Conservation (phyloP, 2,797 vertebrate species). For the Sebastes kiyomatsui region DNA sequence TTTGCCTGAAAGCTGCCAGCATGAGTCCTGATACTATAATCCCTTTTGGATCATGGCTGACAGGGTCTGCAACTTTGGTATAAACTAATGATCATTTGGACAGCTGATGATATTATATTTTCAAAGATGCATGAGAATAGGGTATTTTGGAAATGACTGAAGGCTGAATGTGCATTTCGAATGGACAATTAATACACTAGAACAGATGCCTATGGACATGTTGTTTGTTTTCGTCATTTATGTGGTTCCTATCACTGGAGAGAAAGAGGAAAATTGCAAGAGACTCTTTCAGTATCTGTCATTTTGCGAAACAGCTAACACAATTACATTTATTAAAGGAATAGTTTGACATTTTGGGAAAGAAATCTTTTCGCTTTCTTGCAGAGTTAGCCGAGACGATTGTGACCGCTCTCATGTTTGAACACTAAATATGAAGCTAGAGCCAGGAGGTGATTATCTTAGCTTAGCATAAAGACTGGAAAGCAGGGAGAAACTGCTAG, state of each 20-base stretch:
- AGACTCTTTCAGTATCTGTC: neutral
- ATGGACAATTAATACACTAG: neutral
- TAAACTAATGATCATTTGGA: neutral
- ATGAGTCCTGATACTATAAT: neutral
- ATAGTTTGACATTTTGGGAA: neutral
- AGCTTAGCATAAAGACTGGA: neutral
- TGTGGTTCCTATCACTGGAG: neutral
- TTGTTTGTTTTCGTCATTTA: neutral
- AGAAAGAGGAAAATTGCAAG: neutral
- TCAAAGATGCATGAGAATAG: neutral
- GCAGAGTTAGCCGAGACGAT: neutral
- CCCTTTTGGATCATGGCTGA: neutral
- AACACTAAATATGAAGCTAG: neutral
- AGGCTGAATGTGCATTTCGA: slow-evolving; percentile 5
- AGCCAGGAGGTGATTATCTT: neutral
- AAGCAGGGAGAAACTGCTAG: no score
- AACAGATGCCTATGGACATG: neutral
- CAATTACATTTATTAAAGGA: neutral
- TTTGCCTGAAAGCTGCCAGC: neutral
- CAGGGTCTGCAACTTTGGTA: neutral
- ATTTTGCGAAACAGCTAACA: neutral
- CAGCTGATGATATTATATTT: neutral
- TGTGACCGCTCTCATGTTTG: neutral
- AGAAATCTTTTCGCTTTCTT: neutral
- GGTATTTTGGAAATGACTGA: neutral